Conservation (phyloP, 2,113 vertebrate species). For the Lota lota region DNA sequence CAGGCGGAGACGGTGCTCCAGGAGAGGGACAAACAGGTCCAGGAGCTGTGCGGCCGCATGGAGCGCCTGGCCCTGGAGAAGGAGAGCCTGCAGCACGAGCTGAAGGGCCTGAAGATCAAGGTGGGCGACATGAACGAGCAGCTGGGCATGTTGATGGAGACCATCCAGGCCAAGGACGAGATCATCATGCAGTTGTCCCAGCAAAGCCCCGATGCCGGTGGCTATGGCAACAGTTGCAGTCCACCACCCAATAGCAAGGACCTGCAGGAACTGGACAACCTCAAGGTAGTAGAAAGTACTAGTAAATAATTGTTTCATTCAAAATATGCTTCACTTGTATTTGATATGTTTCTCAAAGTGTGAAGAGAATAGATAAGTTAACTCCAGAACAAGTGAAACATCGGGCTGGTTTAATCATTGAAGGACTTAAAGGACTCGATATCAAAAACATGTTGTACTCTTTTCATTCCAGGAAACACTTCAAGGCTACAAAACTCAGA, state of each 20-base stretch:
- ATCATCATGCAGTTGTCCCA: constrained; percentile 91
- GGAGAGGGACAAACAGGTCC: constrained; percentile 77
- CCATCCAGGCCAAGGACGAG: constrained; percentile 96
- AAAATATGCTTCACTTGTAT: not conserved
- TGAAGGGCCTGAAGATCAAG: constrained; percentile 81
- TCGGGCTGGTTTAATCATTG: too few relatives aligned
- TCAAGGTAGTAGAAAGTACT: constrained; percentile 77
- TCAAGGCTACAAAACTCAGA: constrained; percentile 94
- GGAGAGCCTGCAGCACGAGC: constrained; percentile 85
- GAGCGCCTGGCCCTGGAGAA: constrained; percentile 84
- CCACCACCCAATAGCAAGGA: constrained; percentile 58
- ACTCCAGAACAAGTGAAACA: too few relatives aligned
- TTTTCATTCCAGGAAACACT: constrained; percentile 82
- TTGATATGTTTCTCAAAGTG: too few relatives aligned
- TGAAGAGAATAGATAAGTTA: too few relatives aligned
- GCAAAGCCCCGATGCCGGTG: constrained; percentile 69
- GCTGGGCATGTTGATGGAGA: constrained; percentile 94
- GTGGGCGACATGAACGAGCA: constrained; percentile 88
- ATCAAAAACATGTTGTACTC: too few relatives aligned
- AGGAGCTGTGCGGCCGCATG: constrained; percentile 84
- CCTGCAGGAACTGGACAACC: constrained; percentile 81
- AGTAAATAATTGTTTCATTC: not conserved
- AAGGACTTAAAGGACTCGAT: too few relatives aligned
- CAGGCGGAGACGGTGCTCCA: constrained; percentile 27
- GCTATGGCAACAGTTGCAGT: constrained; percentile 34